Conservation (phyloP, 2,113 vertebrate genomes). For the Brachionichthys hirsutus region DNA sequence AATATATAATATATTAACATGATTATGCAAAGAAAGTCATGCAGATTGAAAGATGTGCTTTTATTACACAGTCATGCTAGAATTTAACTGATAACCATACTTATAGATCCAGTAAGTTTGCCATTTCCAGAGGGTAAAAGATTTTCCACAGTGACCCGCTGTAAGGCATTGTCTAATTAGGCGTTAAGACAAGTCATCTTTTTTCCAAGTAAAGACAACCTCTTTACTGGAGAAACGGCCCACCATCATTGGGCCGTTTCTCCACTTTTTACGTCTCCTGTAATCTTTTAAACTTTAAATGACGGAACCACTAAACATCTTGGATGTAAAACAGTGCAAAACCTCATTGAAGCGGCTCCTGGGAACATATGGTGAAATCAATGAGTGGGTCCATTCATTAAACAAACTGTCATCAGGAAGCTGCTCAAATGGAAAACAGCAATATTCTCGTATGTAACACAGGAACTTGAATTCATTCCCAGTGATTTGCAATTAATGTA, state of each 20-base stretch:
- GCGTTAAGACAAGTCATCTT: conserved; percentile 49
- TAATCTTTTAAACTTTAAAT: conserved; percentile 9
- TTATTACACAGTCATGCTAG: not conserved
- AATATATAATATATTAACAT: too few species aligned
- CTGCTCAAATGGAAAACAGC: conserved; percentile 36
- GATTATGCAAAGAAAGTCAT: not conserved
- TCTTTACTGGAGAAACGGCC: conserved; percentile 2
- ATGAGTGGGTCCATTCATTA: conserved; percentile 54
- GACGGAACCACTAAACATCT: conserved; percentile 28
- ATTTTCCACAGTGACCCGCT: conserved; percentile 39
- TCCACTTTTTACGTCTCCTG: conserved; percentile 12
- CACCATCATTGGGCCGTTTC: not conserved
- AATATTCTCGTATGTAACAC: conserved; percentile 17
- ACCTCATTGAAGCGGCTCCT: conserved; percentile 28
- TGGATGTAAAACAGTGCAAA: conserved; percentile 15
- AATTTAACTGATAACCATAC: not conserved
- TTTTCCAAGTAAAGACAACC: conserved; percentile 8
- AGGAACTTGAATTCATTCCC: conserved; percentile 27
- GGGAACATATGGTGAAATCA: conserved; percentile 56
- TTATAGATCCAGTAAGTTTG: conserved; percentile 15
- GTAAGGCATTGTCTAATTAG: conserved; percentile 64
- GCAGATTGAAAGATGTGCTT: not conserved
- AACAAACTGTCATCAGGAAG: conserved; percentile 52
- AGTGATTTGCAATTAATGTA: conserved; percentile 49
- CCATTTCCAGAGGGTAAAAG: conserved; percentile 54